Percentiles rank a stretch among this genome's conserved stretches.
These are phyloP conservation scores for Plagiodera versicolora DNA, from an alignment of 2,888 invertebrate species.

Conservation along the genomic window DNA sequence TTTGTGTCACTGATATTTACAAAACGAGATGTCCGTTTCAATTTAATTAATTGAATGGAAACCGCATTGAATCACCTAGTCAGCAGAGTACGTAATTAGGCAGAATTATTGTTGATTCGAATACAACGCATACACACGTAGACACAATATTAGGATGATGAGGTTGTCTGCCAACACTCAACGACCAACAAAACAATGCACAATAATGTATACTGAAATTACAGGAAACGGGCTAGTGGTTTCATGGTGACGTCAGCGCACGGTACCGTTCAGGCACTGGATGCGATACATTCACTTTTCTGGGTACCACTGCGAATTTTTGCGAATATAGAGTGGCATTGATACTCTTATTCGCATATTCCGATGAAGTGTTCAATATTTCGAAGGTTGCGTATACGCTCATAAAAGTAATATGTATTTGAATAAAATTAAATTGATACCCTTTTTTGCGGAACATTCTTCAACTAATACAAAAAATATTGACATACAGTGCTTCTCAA, in stretches of 20 bases:
- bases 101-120: background rate
- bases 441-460: too few relatives aligned
- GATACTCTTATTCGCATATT: too few relatives aligned
- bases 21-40: background rate
- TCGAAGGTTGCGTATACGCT: too few relatives aligned
- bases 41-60: background rate
- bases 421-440: too few relatives aligned
- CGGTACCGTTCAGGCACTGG: background rate
- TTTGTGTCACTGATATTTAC: background rate
- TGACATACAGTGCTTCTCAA: too few relatives aligned
- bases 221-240: background rate
- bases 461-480: too few relatives aligned
- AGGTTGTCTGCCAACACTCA: background rate
- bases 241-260: background rate
- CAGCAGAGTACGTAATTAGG: background rate
- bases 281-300: background rate
- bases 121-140: background rate
- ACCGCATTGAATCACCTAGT: background rate
- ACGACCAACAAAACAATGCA: background rate
- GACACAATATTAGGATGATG: background rate
- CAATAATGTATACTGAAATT: background rate
- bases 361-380: too few relatives aligned
- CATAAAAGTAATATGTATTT: too few relatives aligned
- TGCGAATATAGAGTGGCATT: background rate
- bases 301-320: background rate